Percentiles rank a stretch among this genome's conserved stretches.
Evolutionary conservation across 2,113 vertebrate species (phyloP).

Genomic region (Actenoides hombroni): DNA sequence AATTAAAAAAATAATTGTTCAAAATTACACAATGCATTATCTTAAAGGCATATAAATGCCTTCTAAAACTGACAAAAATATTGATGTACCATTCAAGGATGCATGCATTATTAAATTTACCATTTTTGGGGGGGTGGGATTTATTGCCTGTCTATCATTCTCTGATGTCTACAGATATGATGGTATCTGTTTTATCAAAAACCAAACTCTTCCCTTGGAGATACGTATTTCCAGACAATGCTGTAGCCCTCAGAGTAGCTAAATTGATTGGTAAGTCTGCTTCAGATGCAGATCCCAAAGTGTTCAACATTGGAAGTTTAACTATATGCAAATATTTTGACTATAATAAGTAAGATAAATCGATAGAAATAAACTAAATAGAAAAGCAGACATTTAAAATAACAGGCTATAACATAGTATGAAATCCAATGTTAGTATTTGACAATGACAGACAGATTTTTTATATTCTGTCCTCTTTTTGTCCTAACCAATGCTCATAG

Average conservation of each 20-base stretch:
- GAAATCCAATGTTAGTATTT: neutral
- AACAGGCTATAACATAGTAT: neutral
- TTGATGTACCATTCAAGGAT: neutral
- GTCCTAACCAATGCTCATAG: neutral
- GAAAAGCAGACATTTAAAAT: neutral
- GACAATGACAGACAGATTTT: neutral
- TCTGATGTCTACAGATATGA: neutral
- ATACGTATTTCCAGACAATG: neutral
- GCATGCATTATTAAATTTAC: neutral
- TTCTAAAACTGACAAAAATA: neutral
- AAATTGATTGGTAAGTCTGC: neutral
- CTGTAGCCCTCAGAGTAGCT: neutral
- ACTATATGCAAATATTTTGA: neutral
- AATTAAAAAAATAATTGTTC: neutral
- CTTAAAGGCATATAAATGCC: neutral
- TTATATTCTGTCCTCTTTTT: neutral
- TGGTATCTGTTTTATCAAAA: neutral
- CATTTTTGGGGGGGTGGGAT: neutral
- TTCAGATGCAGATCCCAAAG: neutral
- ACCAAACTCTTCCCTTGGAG: neutral
- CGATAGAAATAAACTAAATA: neutral
- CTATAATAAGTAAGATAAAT: neutral
- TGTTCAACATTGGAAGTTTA: neutral
- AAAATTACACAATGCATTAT: neutral
- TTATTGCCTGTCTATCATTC: neutral